These are phyloP conservation scores for Bombus soroeensis DNA, from an alignment of 1,140 invertebrate genomes.

Conservation along the genomic window DNA sequence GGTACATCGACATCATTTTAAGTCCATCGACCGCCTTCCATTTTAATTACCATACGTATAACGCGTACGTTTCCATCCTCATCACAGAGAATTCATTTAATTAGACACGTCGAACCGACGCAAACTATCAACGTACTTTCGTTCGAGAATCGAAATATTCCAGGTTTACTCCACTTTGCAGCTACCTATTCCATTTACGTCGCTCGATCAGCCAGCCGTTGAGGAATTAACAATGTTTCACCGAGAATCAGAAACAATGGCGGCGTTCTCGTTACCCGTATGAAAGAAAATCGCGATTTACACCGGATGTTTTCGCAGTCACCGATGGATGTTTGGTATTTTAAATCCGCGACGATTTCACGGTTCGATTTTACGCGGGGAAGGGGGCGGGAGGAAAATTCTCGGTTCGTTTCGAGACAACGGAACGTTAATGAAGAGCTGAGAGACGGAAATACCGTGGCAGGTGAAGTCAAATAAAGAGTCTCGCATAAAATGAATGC, in stretches of 20 bases:
- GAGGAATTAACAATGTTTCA: conserved; percentile 1
- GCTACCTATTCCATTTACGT: conserved; percentile 43
- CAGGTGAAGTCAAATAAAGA: conserved; percentile 20
- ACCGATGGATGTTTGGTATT: not conserved
- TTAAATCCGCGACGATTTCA: not conserved
- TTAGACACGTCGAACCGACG: not conserved
- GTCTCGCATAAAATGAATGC: conserved; percentile 4
- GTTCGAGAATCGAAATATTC: not conserved
- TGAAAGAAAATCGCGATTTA: conserved; percentile 11
- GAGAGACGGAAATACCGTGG: not conserved
- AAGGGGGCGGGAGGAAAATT: not conserved
- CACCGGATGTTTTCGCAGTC: too few species aligned
- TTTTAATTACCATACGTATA: conserved; percentile 12
- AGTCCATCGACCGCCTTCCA: not conserved
- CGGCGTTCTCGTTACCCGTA: not conserved
- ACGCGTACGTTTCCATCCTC: not conserved
- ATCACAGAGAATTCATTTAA: not conserved
- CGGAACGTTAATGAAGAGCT: conserved; percentile 15
- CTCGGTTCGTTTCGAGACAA: not conserved
- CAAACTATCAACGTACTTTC: not conserved
- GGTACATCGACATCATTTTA: not conserved
- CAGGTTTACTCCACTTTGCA: not conserved
- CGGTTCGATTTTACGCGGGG: not conserved
- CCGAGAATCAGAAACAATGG: conserved; percentile 10
- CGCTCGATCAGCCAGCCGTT: conserved; percentile 22